A percentile compares a stretch with the other conserved stretches of the same genome.
Conservation (phyloP, 37 sponge, comb jelly and placozoan genomes). For the Aphrocallistes beatrix region DNA sequence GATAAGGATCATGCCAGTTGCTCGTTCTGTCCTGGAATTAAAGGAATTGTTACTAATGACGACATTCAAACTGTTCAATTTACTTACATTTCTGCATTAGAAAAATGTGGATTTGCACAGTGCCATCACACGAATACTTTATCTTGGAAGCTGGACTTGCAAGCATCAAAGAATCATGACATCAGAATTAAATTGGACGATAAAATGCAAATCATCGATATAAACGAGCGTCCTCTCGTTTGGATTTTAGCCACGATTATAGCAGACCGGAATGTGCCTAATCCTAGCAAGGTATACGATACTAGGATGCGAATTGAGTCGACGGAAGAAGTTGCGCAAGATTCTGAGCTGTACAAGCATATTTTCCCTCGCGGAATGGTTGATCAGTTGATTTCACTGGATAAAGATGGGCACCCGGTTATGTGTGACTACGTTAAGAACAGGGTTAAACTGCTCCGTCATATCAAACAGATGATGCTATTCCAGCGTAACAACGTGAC, state of each 20-base stretch:
- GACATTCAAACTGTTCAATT: background rate
- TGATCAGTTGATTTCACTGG: background rate
- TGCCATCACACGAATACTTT: background rate
- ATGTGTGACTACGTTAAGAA: background rate
- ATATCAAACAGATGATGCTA: background rate
- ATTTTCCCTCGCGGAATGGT: background rate
- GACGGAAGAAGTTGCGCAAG: background rate
- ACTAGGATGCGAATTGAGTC: background rate
- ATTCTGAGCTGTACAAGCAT: background rate
- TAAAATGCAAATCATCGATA: background rate
- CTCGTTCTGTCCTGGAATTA: background rate
- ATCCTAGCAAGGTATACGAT: background rate
- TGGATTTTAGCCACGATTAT: background rate
- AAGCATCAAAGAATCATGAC: background rate
- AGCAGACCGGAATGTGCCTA: background rate
- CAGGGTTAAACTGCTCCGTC: background rate
- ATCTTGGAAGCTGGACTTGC: background rate
- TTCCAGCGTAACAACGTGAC: background rate
- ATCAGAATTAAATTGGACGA: background rate
- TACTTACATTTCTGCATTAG: background rate
- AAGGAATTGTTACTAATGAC: background rate
- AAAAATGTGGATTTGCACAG: background rate
- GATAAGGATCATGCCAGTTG: constrained; percentile 9
- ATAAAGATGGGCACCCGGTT: background rate
- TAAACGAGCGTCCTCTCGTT: background rate